A percentile compares a stretch with the other conserved stretches of the same genome.
Conservation (phyloP, 2,113 vertebrate genomes). For the Triplophysa tibetana region DNA sequence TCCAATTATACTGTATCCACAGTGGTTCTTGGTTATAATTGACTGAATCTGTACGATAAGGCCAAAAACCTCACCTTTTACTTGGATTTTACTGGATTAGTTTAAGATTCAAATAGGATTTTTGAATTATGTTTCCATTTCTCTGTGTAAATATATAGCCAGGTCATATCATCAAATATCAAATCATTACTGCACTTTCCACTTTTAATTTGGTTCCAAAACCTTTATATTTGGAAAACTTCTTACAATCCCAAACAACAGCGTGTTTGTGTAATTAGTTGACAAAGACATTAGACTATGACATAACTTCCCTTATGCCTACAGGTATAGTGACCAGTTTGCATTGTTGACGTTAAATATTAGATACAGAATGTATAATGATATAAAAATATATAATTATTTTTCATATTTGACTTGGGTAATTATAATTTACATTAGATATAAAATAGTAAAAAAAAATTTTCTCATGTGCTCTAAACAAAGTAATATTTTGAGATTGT, state of each 20-base stretch:
- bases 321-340: no score
- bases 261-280: no score
- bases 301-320: no score
- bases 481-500: neutral
- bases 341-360: no score
- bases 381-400: no score
- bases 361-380: no score
- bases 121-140: neutral
- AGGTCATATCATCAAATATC: neutral
- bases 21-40: conserved; percentile 40
- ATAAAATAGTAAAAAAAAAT: neutral
- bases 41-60: conserved; percentile 15
- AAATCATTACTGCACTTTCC: no score
- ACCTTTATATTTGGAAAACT: no score
- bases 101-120: neutral
- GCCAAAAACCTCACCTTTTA: neutral
- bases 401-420: neutral
- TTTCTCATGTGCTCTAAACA: neutral
- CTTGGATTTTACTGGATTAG: neutral
- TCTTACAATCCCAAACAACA: no score
- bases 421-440: neutral
- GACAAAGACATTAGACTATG: no score
- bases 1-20: conserved; percentile 61
- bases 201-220: no score
- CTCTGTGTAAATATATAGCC: neutral